Evolutionary conservation across 1,140 invertebrate species (phyloP).

Genomic region (Caenorhabditis brenneri): DNA sequence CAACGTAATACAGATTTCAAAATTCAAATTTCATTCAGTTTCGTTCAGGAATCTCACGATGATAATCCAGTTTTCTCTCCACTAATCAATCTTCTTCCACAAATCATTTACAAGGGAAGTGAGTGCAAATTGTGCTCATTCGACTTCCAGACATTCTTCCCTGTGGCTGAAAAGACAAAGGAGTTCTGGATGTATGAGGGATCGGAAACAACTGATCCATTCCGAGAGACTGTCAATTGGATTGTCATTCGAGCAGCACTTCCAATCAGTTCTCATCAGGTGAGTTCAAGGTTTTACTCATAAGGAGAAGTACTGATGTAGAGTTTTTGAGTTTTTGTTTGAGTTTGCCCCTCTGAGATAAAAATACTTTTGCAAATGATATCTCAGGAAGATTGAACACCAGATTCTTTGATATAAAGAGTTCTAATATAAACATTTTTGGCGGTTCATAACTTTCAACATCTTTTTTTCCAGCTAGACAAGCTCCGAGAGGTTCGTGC

Average conservation of each 20-base stretch:
- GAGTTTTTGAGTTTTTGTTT: too few relatives aligned
- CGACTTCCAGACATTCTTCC: conserved; percentile 42
- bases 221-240: conserved; percentile 69
- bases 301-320: too few relatives aligned
- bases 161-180: conserved; percentile 64
- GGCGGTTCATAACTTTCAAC: too few relatives aligned
- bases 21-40: not conserved
- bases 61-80: conserved; percentile 65
- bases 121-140: conserved; percentile 59
- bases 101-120: conserved; percentile 63
- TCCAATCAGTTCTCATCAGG: conserved; percentile 66
- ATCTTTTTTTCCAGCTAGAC: conserved; percentile 60
- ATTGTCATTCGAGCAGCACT: conserved; percentile 69
- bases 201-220: conserved; percentile 68
- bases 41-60: conserved; percentile 64
- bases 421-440: too few relatives aligned
- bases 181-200: conserved; percentile 71
- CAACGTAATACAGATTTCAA: conserved; percentile 56
- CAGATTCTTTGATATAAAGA: too few relatives aligned
- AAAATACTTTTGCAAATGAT: too few relatives aligned
- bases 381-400: too few relatives aligned
- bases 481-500: conserved; percentile 62
- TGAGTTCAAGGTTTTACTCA: too few relatives aligned
- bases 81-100: conserved; percentile 63
- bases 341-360: too few relatives aligned